These are phyloP conservation scores for Haliclystus octoradiatus DNA, from an alignment of 30 jellyfish, hydroid and myxozoan genomes.

Conservation along the genomic window DNA sequence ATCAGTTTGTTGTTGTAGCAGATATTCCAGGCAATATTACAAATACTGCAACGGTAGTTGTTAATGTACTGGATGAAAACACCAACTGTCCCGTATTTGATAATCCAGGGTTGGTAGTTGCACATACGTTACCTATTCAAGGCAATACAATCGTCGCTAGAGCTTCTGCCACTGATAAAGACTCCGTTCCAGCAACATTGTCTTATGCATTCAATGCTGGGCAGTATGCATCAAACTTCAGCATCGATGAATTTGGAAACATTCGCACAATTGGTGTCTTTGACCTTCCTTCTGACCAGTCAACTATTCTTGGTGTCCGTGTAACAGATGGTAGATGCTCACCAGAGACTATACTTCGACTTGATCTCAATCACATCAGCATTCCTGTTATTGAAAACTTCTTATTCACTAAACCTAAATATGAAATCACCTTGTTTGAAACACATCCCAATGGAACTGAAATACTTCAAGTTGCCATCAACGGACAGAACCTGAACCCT, in stretches of 20 bases:
- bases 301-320: background rate
- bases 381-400: conserved; percentile 9
- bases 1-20: conserved; percentile 55
- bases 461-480: conserved; percentile 8
- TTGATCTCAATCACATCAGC: background rate
- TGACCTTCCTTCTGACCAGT: background rate
- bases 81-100: conserved; percentile 45
- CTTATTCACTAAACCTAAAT: conserved; percentile 19
- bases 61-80: conserved; percentile 44
- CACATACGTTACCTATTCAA: background rate
- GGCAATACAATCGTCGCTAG: background rate
- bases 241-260: background rate
- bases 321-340: background rate
- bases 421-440: conserved; percentile 40
- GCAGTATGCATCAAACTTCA: background rate
- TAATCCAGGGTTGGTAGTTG: background rate
- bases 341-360: background rate
- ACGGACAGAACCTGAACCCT: conserved; percentile 26
- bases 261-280: background rate
- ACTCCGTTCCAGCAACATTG: background rate
- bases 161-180: background rate
- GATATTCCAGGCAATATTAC: conserved; percentile 19
- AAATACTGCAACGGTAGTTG: conserved; percentile 45
- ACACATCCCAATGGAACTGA: conserved; percentile 40
- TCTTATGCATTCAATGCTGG: background rate